Base-by-base conservation (phyloP, 2,797 vertebrate genomes). In the Channallabes apus region DNA sequence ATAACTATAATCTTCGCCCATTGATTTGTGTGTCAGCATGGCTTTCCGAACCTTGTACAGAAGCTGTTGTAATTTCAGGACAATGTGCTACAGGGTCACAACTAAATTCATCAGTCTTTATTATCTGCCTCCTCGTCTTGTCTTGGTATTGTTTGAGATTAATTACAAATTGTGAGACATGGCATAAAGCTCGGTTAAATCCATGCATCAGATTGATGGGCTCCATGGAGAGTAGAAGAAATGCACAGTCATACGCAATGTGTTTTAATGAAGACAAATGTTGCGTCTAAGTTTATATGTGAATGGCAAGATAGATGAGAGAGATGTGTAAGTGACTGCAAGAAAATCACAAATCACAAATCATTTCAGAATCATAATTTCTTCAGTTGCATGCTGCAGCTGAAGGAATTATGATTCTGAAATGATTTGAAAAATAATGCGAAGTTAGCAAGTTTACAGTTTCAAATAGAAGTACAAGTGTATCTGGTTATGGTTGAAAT, bases 241-340 rank as follows among this genome's bases (percentile, higher is more conserved):
- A 81, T 71, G 69, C 86, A 46, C 85, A 85, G 77, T 86, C 72
- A 85, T 71, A 82, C 41, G n/a, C 75, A 82, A 69, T 87, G 62
- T 78, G 62, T 86, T 85, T 72, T 89, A 90, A 90, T 90, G 86
- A 88, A 90, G 89, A 90, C 82, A 76, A 84, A 89, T 88, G 82
- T 73, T 62, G 41, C 72, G 80, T 86, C 81, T 32, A 41, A 29
- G 38, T 51, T 90, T 86, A 89, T 84, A 85, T 85, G 73, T 51
- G 69, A 64, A 80, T 69, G 85, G 35, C 61, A 85, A 85, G 82
- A 88, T 68, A 72, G 82, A 88, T 86, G 64, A 82, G 79, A 67
- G 83, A 72, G 65, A 86, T 46, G 18, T 80, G 71, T 73, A 87
- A 84, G 65, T 64, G 84, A 89, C 87, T 83, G 83, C 58, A 38